Conservation (phyloP, 1,140 invertebrate species). For the Ptiloglossa arizonensis region DNA sequence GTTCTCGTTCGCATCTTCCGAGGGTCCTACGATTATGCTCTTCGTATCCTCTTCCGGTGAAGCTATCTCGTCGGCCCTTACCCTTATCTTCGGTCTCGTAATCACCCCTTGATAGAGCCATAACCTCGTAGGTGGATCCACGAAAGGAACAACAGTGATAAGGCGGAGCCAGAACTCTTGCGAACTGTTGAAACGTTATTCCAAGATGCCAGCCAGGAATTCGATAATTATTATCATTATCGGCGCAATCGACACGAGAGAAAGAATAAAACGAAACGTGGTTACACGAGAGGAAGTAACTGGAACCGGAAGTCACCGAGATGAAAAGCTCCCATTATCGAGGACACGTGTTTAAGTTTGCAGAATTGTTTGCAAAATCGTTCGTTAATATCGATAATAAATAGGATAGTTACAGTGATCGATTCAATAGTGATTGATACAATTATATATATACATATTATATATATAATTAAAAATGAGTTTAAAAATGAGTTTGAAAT, state of each 20-base stretch:
- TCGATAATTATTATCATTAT: not conserved
- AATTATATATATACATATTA: too few species aligned
- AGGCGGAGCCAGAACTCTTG: not conserved
- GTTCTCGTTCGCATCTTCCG: not conserved
- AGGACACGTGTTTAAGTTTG: too few species aligned
- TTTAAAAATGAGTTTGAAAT: too few species aligned
- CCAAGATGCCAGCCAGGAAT: not conserved
- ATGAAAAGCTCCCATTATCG: not conserved
- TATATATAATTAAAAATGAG: too few species aligned
- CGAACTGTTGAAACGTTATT: not conserved
- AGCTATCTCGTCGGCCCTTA: slow-evolving; percentile 14
- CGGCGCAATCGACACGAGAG: not conserved
- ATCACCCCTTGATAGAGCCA: not conserved
- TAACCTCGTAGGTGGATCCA: not conserved
- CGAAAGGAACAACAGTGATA: not conserved
- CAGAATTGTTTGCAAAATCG: too few species aligned
- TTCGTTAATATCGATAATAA: too few species aligned
- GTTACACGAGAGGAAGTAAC: not conserved
- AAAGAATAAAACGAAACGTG: not conserved
- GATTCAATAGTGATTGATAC: too few species aligned
- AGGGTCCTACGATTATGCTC: not conserved
- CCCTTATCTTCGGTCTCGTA: slow-evolving; percentile 9
- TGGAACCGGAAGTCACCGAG: not conserved
- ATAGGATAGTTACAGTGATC: too few species aligned
- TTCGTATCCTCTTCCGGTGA: slow-evolving; percentile 17